Conservation (phyloP, 2,888 invertebrate species). For the Apomyelois bistriatella region DNA sequence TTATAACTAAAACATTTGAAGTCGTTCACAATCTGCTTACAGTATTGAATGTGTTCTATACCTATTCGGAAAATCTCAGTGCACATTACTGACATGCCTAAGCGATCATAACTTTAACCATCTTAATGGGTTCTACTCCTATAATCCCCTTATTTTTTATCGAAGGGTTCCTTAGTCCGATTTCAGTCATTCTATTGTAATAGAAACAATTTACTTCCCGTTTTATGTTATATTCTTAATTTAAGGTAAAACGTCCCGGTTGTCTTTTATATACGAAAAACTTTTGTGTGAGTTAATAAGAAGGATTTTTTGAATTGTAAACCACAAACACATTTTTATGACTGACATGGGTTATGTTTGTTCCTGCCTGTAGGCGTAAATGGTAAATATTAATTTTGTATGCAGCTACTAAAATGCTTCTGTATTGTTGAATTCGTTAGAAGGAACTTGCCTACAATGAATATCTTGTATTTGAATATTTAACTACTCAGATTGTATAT, state of each 20-base stretch:
- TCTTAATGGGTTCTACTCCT: no score
- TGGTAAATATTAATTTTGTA: constrained; percentile 1
- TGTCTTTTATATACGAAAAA: constrained; percentile 6
- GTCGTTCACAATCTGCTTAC: no score
- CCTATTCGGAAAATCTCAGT: no score
- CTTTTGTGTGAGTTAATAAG: neutral
- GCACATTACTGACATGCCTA: no score
- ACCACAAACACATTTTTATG: neutral
- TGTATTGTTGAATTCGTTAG: neutral
- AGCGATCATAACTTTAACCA: no score
- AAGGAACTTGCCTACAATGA: neutral
- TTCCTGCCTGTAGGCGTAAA: constrained; percentile 2
- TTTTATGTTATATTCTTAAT: constrained; percentile 55
- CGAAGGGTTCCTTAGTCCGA: constrained; percentile 50
- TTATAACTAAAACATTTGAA: no score
- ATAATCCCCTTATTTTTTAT: neutral
- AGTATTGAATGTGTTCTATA: no score
- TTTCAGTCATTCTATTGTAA: constrained; percentile 65
- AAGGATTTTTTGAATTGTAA: neutral
- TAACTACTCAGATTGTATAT: neutral
- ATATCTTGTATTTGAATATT: neutral
- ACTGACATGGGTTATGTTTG: constrained; percentile 4
- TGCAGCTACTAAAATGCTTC: constrained; percentile 5
- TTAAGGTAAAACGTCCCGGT: constrained; percentile 22
- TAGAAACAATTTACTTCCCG: constrained; percentile 63